Conservation (phyloP, 2,797 vertebrate species). For the Oreonectes daqikongensis region DNA sequence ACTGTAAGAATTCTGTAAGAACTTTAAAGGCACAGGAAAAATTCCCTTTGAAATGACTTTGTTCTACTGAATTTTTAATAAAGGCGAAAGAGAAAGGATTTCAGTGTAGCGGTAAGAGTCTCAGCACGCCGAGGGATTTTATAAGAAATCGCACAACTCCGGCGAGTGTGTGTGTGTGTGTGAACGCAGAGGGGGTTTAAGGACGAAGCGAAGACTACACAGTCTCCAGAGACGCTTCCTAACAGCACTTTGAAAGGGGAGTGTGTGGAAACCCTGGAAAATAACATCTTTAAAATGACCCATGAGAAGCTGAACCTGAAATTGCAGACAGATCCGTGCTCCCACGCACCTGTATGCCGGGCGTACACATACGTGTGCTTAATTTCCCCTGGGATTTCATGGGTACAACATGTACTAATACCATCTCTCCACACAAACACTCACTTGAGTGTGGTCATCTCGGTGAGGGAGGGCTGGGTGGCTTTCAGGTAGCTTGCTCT, state of each 20-base stretch:
- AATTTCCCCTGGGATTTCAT: conserved; percentile 30
- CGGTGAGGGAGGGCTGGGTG: conserved; percentile 92
- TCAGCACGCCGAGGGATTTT: conserved; percentile 26
- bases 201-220: background rate
- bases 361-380: conserved; percentile 1
- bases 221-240: conserved; percentile 9
- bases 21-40: conserved; percentile 22
- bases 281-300: conserved; percentile 39
- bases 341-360: background rate
- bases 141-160: conserved; percentile 17
- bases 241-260: conserved; percentile 36
- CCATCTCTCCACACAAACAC: conserved; percentile 53
- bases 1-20: background rate
- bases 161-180: background rate
- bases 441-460: conserved; percentile 95
- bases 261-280: conserved; percentile 15
- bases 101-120: conserved; percentile 35
- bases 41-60: conserved; percentile 43
- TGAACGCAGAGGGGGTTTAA: conserved; percentile 12
- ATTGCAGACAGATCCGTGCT: background rate
- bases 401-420: background rate
- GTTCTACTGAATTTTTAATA: conserved; percentile 41
- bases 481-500: conserved; percentile 81
- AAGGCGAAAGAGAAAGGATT: conserved; percentile 37
- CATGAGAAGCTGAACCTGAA: conserved; percentile 12